Percentiles rank a stretch among this genome's conserved stretches.
Conservation (phyloP, 2,888 invertebrate genomes). For the Glyphotaelius pellucidus region DNA sequence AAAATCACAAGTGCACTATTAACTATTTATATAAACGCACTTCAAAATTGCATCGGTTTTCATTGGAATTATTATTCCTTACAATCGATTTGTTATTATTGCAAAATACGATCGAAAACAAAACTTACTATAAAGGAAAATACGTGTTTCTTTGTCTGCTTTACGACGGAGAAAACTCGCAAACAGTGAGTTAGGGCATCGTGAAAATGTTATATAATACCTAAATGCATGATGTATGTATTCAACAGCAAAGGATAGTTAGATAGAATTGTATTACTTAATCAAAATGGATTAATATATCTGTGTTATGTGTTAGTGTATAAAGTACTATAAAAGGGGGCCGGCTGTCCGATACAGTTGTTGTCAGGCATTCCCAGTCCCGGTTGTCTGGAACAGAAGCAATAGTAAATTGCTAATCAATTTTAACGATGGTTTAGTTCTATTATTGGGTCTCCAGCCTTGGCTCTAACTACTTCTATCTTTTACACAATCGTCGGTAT, state of each 20-base stretch:
- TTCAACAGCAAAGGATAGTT: neutral
- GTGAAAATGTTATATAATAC: neutral
- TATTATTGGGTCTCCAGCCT: constrained; percentile 29
- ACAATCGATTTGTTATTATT: neutral
- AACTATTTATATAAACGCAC: neutral
- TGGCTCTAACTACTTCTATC: constrained; percentile 7
- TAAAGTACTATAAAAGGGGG: no score
- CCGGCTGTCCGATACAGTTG: neutral
- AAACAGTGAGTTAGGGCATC: neutral
- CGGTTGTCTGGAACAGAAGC: neutral
- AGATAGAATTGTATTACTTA: neutral
- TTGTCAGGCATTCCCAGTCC: neutral
- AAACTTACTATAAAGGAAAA: neutral
- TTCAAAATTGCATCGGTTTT: neutral
- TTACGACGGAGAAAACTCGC: neutral
- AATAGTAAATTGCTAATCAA: constrained; percentile 9
- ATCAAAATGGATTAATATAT: neutral
- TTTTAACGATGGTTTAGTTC: neutral
- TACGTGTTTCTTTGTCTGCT: neutral
- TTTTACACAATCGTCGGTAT: constrained; percentile 29
- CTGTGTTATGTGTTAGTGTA: neutral
- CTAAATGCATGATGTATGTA: no score
- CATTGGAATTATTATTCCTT: neutral
- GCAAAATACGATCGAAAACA: no score
- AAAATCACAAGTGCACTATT: neutral